Evolutionary conservation across 2,113 vertebrate genomes (phyloP).

Genomic region (Myrmecobius fasciatus): DNA sequence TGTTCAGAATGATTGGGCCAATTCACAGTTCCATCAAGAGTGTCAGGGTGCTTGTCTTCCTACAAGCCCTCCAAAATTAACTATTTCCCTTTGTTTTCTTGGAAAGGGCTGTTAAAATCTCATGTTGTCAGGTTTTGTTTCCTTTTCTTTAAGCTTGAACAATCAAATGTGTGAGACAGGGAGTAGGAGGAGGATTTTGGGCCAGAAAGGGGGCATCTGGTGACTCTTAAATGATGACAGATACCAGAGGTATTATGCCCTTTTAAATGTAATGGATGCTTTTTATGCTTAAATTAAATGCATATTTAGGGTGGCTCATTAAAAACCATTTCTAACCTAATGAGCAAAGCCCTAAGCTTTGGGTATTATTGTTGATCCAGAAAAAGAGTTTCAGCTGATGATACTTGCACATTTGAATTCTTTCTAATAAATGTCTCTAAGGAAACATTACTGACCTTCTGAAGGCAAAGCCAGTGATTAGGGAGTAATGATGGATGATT

Average conservation of each 20-base stretch:
- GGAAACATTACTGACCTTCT: conserved; percentile 57
- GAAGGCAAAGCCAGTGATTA: conserved; percentile 49
- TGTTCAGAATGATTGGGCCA: background rate
- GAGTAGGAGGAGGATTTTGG: background rate
- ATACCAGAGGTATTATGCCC: conserved; percentile 49
- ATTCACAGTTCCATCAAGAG: rapidly evolving
- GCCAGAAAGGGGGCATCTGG: background rate
- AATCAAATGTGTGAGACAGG: rapidly evolving
- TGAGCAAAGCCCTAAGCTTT: conserved; percentile 23
- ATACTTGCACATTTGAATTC: background rate
- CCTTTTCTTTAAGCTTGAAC: background rate
- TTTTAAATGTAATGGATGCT: conserved; percentile 45
- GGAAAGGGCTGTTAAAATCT: rapidly evolving
- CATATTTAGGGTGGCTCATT: conserved; percentile 35
- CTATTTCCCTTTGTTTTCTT: background rate
- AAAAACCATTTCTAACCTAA: conserved; percentile 36
- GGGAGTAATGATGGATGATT: conserved; percentile 69
- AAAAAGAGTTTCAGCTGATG: background rate
- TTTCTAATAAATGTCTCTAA: conserved; percentile 65
- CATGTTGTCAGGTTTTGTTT: background rate
- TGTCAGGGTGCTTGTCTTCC: background rate
- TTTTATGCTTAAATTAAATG: conserved; percentile 58
- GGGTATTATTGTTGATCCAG: conserved; percentile 12
- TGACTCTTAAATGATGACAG: rapidly evolving
- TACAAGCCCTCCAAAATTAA: background rate